Percentiles rank a stretch among this genome's conserved stretches.
These are phyloP conservation scores for Phoxinus dragarum DNA, from an alignment of 2,797 vertebrate genomes.

Conservation along the genomic window DNA sequence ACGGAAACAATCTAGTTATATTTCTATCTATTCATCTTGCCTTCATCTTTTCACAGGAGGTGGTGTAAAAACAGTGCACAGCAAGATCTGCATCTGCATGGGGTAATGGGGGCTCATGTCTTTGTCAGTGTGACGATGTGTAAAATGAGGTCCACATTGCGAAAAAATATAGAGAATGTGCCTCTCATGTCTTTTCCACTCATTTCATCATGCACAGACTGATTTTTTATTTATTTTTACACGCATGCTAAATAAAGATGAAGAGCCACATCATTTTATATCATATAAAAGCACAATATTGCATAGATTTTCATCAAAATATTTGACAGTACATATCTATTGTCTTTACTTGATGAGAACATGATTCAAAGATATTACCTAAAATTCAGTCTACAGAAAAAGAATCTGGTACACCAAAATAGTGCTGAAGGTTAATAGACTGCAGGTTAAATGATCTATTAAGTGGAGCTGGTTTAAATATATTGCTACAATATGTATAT, in stretches of 20 bases:
- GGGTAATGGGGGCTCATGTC: not conserved
- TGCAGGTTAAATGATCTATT: conserved; percentile 63
- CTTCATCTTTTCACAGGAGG: conserved; percentile 8
- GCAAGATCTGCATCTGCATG: not conserved
- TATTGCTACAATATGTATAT: conserved; percentile 16
- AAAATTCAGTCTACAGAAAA: conserved; percentile 67
- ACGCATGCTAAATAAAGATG: not conserved
- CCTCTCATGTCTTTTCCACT: conserved; percentile 27
- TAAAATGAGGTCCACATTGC: conserved; percentile 17
- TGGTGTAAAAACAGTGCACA: not conserved
- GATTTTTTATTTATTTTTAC: not conserved
- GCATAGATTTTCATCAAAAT: conserved; percentile 6
- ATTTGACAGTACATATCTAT: not conserved
- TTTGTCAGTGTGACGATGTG: not conserved
- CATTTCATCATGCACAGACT: conserved; percentile 26
- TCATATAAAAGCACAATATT: not conserved
- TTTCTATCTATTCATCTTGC: not conserved
- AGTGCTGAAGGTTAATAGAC: conserved; percentile 74
- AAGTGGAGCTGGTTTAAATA: conserved; percentile 53
- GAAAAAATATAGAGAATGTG: not conserved
- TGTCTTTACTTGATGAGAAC: conserved; percentile 40
- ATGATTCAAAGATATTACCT: conserved; percentile 43
- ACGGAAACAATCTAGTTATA: not conserved
- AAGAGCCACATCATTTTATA: not conserved
- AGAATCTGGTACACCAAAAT: conserved; percentile 79